These are phyloP conservation scores for Actinia tenebrosa DNA, from an alignment of 64 coral and sea anemone species.

Conservation along the genomic window DNA sequence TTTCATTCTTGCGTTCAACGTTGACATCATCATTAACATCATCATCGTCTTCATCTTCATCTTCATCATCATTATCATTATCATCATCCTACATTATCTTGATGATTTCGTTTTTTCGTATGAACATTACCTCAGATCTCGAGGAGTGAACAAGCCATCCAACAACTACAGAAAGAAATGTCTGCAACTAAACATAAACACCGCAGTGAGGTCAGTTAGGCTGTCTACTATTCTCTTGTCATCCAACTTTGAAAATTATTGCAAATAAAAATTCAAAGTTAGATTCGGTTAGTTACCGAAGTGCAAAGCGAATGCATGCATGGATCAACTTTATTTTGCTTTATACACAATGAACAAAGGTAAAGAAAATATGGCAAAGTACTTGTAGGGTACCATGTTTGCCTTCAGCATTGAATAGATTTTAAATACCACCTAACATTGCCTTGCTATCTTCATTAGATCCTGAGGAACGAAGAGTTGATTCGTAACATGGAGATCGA, in stretches of 20 bases:
- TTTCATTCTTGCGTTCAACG: background rate
- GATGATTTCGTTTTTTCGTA: background rate
- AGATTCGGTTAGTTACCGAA: no score
- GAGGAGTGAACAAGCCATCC: conserved; percentile 77
- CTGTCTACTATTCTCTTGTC: background rate
- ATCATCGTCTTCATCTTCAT: background rate
- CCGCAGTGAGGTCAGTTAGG: conserved; percentile 63
- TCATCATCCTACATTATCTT: no score
- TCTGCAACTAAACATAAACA: conserved; percentile 63
- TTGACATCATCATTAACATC: background rate
- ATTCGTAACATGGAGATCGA: conserved; percentile 12
- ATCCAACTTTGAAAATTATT: background rate
- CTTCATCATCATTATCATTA: background rate
- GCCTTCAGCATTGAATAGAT: background rate
- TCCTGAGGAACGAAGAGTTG: background rate
- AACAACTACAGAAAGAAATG: conserved; percentile 82
- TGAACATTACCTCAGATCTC: conserved; percentile 35
- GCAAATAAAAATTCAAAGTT: background rate
- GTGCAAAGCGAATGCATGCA: no score
- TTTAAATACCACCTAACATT: background rate
- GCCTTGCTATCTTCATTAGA: background rate
- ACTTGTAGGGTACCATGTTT: background rate
- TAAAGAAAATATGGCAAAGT: no score
- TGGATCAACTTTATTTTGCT: no score
- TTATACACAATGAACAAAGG: no score